Evolutionary conservation across 2,888 invertebrate genomes (phyloP).

Genomic region (Drosophila lutescens): DNA sequence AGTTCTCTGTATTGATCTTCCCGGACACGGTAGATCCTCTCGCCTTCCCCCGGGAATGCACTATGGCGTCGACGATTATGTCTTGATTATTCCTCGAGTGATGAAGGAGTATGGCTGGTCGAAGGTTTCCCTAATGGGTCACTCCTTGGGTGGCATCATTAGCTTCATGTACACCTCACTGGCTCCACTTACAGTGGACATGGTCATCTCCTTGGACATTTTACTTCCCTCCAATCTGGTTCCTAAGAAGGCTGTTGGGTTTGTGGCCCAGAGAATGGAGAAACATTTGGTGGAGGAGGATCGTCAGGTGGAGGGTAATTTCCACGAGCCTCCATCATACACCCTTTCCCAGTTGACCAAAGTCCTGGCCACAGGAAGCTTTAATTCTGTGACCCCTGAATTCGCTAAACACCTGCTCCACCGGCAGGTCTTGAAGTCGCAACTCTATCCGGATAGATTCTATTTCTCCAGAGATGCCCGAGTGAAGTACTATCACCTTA

Average conservation of each 20-base stretch:
- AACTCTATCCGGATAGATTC: conserved; percentile 86
- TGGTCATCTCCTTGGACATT: conserved; percentile 75
- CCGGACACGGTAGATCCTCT: conserved; percentile 89
- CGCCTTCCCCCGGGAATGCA: conserved; percentile 86
- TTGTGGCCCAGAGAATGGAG: conserved; percentile 51
- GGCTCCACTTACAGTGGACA: conserved; percentile 82
- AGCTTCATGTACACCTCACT: conserved; percentile 87
- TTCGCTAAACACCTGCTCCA: conserved; percentile 85
- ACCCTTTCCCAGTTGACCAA: conserved; percentile 86
- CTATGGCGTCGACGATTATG: conserved; percentile 76
- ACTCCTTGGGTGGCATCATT: conserved; percentile 88
- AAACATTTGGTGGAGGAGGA: conserved; percentile 84
- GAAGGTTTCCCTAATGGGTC: conserved; percentile 88
- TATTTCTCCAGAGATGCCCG: conserved; percentile 82
- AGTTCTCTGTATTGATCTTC: conserved; percentile 88
- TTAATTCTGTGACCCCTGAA: conserved; percentile 86
- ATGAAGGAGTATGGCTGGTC: conserved; percentile 88
- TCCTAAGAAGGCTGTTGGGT: neutral
- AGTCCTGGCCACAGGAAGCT: conserved; percentile 85
- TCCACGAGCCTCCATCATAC: conserved; percentile 86
- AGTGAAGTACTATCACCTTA: conserved; percentile 54
- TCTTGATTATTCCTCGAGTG: conserved; percentile 85
- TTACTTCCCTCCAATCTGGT: conserved; percentile 8
- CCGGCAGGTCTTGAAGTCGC: conserved; percentile 86
- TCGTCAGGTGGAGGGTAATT: conserved; percentile 58